Percentiles rank a stretch among this genome's conserved stretches.
These are phyloP conservation scores for Pomacea maculata DNA, from an alignment of 1,140 invertebrate genomes.

Conservation along the genomic window DNA sequence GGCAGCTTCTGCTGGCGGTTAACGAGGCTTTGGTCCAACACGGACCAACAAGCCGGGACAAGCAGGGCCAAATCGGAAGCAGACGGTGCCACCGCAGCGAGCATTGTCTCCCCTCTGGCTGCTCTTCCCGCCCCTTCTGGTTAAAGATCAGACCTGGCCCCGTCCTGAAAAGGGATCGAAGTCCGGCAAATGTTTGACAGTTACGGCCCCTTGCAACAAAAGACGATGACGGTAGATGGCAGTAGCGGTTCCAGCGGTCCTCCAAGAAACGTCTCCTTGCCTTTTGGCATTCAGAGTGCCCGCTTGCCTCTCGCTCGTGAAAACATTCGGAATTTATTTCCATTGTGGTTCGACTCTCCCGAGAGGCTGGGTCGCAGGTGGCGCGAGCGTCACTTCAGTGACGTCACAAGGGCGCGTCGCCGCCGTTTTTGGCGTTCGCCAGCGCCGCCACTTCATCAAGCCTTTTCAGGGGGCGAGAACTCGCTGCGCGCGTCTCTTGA, in stretches of 20 bases:
- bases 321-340: constrained; percentile 9
- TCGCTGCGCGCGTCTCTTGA: neutral
- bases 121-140: neutral
- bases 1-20: too few relatives aligned
- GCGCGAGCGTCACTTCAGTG: constrained; percentile 3
- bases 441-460: neutral
- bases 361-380: constrained; percentile 8
- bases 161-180: neutral
- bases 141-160: too few relatives aligned
- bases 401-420: constrained; percentile 9
- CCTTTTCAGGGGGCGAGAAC: constrained; percentile 1
- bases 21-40: neutral
- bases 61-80: neutral
- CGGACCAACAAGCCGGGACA: neutral
- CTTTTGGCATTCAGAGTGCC: constrained; percentile 1
- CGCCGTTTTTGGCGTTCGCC: neutral
- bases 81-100: neutral
- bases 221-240: neutral
- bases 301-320: neutral
- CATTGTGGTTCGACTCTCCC: neutral
- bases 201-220: neutral
- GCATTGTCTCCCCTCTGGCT: neutral
- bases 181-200: neutral
- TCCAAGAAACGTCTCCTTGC: neutral
- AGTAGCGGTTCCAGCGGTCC: neutral